phyloP scores from a whole-genome alignment of 2,888 invertebrate genomes.

The Anodontia alba region DNA sequence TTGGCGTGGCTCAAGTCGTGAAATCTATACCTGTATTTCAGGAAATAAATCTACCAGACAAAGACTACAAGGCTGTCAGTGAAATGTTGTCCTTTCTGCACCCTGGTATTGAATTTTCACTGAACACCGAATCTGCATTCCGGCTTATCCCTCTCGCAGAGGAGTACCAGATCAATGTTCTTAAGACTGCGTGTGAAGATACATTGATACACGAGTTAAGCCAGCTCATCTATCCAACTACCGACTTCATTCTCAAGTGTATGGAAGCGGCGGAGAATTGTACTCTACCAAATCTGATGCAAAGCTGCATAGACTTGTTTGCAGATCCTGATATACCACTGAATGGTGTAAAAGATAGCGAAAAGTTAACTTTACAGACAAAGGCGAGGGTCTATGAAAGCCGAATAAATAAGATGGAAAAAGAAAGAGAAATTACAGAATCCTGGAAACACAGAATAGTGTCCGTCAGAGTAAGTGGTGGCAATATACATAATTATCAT shows the following conservation, averaged over 20 bases:
- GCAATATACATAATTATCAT: too few relatives aligned
- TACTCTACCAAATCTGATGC: constrained; percentile 36
- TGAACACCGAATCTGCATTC: constrained; percentile 52
- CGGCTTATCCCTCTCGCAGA: constrained; percentile 62
- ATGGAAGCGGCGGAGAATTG: constrained; percentile 52
- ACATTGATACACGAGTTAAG: constrained; percentile 45
- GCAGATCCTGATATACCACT: constrained; percentile 40
- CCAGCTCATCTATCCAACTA: constrained; percentile 30
- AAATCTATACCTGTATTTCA: too few relatives aligned
- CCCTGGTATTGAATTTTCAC: constrained; percentile 55
- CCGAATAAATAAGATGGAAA: constrained; percentile 53
- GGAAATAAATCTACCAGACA: constrained; percentile 58
- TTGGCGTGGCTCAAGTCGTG: too few relatives aligned
- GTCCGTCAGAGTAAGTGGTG: constrained; percentile 41
- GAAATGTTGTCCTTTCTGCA: constrained; percentile 64
- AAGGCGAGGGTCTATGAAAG: constrained; percentile 57
- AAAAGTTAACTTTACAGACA: constrained; percentile 43
- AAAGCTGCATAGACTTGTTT: constrained; percentile 23
- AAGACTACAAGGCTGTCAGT: constrained; percentile 48
- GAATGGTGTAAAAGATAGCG: constrained; percentile 38
- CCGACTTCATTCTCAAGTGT: constrained; percentile 56
- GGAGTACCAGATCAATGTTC: constrained; percentile 63
- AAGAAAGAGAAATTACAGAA: constrained; percentile 42
- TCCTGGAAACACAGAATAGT: constrained; percentile 48
- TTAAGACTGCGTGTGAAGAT: constrained; percentile 64